Percentiles rank a stretch among this genome's conserved stretches.
Conservation (phyloP, 2,888 invertebrate genomes). For the Pristionchus entomophagus region DNA sequence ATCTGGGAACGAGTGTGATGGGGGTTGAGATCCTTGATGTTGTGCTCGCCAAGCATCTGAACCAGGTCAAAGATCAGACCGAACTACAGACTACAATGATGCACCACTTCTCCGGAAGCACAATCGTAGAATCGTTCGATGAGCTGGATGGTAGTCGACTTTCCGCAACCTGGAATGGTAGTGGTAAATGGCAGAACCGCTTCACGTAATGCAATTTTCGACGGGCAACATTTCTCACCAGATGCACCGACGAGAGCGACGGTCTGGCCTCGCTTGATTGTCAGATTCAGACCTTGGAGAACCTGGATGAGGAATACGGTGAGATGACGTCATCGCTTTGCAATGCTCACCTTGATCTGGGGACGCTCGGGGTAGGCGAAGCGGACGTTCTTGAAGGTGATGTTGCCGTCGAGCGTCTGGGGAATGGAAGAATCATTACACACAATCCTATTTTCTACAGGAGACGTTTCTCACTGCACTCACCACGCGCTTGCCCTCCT, state of each 20-base stretch:
- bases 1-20: conserved; percentile 85
- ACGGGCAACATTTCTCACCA: conserved; percentile 64
- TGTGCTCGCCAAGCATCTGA: conserved; percentile 73
- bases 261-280: conserved; percentile 50
- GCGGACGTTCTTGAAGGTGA: conserved; percentile 68
- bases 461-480: background rate
- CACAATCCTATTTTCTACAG: background rate
- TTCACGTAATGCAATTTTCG: background rate
- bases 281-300: conserved; percentile 63
- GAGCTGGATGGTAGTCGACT: conserved; percentile 77
- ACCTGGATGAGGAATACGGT: conserved; percentile 76
- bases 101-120: conserved; percentile 81
- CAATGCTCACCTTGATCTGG: conserved; percentile 52
- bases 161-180: conserved; percentile 77
- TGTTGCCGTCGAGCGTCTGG: conserved; percentile 64
- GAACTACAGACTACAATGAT: background rate
- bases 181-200: conserved; percentile 59
- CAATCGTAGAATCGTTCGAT: conserved; percentile 90
- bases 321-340: background rate
- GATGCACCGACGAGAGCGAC: conserved; percentile 76
- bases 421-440: background rate
- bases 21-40: conserved; percentile 77
- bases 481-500: conserved; percentile 63
- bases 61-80: conserved; percentile 10
- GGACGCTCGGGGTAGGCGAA: conserved; percentile 77